A percentile compares a stretch with the other conserved stretches of the same genome.
Evolutionary conservation across 2,888 invertebrate species (phyloP).

Genomic region (Sinotaia quadrata): DNA sequence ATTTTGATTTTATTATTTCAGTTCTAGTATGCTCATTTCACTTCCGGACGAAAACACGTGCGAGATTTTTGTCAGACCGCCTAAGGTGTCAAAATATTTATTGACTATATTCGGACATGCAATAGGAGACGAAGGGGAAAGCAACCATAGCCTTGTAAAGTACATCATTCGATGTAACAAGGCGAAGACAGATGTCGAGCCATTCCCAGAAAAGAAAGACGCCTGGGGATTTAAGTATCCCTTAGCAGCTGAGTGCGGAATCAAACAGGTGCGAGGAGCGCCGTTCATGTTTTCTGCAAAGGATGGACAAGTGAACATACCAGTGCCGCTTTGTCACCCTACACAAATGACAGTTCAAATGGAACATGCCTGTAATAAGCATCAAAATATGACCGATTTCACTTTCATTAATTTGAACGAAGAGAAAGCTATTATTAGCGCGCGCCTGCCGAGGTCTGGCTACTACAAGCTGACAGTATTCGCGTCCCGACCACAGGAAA

Average conservation of each 20-base stretch:
- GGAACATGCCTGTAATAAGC: not conserved
- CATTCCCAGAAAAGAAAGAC: not conserved
- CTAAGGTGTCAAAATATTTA: not conserved
- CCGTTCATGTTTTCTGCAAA: constrained; percentile 4
- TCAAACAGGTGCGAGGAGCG: constrained; percentile 1
- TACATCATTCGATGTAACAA: constrained; percentile 2
- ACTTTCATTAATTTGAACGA: not conserved
- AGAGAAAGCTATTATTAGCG: not conserved
- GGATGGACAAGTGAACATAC: constrained; percentile 4
- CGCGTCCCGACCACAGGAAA: not conserved
- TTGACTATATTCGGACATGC: constrained; percentile 1
- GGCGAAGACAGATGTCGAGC: not conserved
- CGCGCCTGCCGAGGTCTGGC: not conserved
- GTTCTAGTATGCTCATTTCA: constrained; percentile 10
- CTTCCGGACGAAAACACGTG: constrained; percentile 12
- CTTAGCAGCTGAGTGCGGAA: constrained; percentile 16
- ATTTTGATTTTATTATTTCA: not conserved
- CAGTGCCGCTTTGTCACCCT: constrained; percentile 2
- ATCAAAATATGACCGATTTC: not conserved
- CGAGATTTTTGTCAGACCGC: constrained; percentile 14
- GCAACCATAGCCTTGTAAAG: not conserved
- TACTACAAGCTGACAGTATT: constrained; percentile 1
- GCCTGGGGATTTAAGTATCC: constrained; percentile 9
- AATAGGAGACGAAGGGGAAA: not conserved
- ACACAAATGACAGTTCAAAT: not conserved